Conservation (phyloP, 2,113 vertebrate genomes). For the Tetraodon nigroviridis region DNA sequence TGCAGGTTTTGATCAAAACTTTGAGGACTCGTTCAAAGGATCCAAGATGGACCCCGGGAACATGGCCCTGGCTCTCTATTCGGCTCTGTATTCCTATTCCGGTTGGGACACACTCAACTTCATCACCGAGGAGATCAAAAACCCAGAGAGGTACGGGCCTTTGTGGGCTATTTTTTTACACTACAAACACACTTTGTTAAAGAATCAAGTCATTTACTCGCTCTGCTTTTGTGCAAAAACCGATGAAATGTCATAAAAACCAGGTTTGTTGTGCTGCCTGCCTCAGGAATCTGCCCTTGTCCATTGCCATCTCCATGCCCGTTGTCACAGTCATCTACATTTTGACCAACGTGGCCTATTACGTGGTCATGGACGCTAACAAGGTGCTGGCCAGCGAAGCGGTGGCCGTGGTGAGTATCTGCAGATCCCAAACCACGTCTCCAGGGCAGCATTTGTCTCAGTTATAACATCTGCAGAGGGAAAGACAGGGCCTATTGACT, state of each 20-base stretch:
- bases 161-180: neutral
- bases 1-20: constrained; percentile 73
- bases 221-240: too few species aligned
- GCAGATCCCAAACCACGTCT: neutral
- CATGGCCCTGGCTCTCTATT: constrained; percentile 77
- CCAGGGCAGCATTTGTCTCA: too few species aligned
- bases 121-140: constrained; percentile 81
- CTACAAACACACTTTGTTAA: too few species aligned
- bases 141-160: constrained; percentile 73
- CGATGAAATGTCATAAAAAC: neutral
- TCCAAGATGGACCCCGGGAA: constrained; percentile 73
- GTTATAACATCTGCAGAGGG: too few species aligned
- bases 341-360: constrained; percentile 80
- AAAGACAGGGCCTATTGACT: neutral
- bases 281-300: constrained; percentile 76
- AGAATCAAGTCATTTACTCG: too few species aligned
- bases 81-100: constrained; percentile 80
- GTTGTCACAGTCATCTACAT: constrained; percentile 81
- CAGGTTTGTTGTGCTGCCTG: neutral
- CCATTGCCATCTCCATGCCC: constrained; percentile 81
- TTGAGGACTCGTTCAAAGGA: constrained; percentile 72
- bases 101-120: constrained; percentile 83
- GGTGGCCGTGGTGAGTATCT: constrained; percentile 77
- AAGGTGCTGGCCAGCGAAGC: constrained; percentile 73
- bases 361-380: constrained; percentile 71